phyloP scores from a whole-genome alignment of 2,888 invertebrate species.

The Ellobium chinense region DNA sequence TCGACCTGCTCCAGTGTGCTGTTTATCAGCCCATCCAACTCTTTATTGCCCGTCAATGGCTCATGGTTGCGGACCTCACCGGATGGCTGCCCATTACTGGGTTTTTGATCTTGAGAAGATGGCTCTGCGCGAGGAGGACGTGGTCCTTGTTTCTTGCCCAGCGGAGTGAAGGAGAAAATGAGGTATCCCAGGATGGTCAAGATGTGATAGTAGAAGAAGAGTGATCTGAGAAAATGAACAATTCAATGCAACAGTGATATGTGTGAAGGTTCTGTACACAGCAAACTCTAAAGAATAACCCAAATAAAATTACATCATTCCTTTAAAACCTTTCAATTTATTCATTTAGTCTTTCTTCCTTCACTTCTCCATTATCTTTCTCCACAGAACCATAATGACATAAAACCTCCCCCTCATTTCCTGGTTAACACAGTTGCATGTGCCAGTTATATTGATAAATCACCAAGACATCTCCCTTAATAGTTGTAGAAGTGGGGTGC shows the following conservation, averaged over 20 bases:
- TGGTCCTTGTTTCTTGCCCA: neutral
- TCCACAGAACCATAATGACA: too few species aligned
- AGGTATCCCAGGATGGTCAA: conserved; percentile 2
- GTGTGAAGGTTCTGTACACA: neutral
- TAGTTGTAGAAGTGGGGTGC: too few species aligned
- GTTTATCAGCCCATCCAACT: neutral
- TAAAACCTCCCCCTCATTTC: too few species aligned
- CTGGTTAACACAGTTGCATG: too few species aligned
- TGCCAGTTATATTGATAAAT: too few species aligned
- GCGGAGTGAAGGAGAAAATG: conserved; percentile 1
- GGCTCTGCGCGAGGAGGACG: neutral
- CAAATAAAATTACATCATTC: too few species aligned
- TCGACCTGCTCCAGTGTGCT: neutral
- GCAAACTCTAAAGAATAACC: too few species aligned
- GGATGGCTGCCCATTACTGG: conserved; percentile 13
- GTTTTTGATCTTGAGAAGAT: neutral
- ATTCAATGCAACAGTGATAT: neutral
- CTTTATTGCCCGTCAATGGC: neutral
- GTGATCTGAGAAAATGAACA: conserved; percentile 27
- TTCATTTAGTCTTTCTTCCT: too few species aligned
- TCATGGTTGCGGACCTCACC: neutral
- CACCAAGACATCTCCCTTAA: too few species aligned
- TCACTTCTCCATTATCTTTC: too few species aligned
- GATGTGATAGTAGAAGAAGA: conserved; percentile 33
- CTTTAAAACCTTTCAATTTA: too few species aligned